Evolutionary conservation across 2,797 vertebrate species (phyloP).

Genomic region (Acrossocheilus fasciatus): DNA sequence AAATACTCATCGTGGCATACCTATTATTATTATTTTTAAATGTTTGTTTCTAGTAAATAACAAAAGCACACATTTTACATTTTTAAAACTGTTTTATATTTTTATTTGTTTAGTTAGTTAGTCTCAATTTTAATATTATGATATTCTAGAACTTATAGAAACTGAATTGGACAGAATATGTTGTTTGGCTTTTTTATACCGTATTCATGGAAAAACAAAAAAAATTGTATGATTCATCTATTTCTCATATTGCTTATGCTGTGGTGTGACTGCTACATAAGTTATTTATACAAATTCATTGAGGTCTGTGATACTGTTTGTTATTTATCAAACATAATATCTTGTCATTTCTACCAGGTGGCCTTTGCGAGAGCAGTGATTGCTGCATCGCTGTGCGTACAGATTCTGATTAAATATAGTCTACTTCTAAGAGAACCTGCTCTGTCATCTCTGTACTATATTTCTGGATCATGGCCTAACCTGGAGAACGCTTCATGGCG

Average conservation of each 20-base stretch:
- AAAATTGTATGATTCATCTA: slow-evolving; percentile 7
- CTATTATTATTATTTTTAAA: not conserved
- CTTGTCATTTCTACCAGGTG: not conserved
- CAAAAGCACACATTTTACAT: not conserved
- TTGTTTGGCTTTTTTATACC: not conserved
- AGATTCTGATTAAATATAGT: slow-evolving; percentile 27
- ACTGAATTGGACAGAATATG: too few relatives aligned
- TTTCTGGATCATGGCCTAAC: slow-evolving; percentile 71
- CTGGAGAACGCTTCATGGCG: slow-evolving; percentile 80
- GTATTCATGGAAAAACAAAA: slow-evolving; percentile 27
- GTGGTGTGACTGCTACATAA: not conserved
- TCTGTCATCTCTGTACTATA: slow-evolving; percentile 42
- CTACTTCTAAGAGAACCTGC: slow-evolving; percentile 29
- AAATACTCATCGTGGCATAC: not conserved
- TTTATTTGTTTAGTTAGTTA: not conserved
- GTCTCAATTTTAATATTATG: not conserved
- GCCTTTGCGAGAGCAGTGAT: slow-evolving; percentile 3
- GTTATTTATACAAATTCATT: not conserved
- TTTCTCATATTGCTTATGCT: not conserved
- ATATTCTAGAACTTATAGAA: not conserved
- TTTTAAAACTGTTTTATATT: not conserved
- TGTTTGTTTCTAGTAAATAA: not conserved
- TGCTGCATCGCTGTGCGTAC: slow-evolving; percentile 1
- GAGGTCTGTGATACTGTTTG: not conserved
- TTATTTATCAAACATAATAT: slow-evolving; percentile 1